phyloP scores from a whole-genome alignment of 2,888 invertebrate species.

The Drosophila tripunctata region DNA sequence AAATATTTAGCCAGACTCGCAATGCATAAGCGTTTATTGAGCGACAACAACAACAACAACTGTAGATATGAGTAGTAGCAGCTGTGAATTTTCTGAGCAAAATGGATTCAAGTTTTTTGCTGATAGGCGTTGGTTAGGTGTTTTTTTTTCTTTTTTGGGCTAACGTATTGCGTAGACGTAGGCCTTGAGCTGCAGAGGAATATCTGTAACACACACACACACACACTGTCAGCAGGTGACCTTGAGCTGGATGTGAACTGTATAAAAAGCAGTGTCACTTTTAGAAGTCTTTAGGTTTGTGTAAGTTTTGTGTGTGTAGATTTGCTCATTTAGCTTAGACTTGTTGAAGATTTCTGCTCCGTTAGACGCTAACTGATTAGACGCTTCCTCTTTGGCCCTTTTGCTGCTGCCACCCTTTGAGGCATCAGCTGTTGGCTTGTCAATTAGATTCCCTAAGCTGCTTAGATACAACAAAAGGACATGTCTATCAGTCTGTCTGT shows the following conservation, averaged over 20 bases:
- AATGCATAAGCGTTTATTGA: slow-evolving; percentile 59
- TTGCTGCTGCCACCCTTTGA: not conserved
- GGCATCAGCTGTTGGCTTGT: slow-evolving; percentile 7
- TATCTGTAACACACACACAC: slow-evolving; percentile 25
- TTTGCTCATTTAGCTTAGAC: slow-evolving; percentile 16
- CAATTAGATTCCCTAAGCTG: slow-evolving; percentile 4
- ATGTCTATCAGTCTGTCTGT: not conserved
- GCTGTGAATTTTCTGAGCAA: slow-evolving; percentile 26
- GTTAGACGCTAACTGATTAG: too few species aligned
- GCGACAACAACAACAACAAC: slow-evolving; percentile 35
- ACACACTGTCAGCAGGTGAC: slow-evolving; percentile 65
- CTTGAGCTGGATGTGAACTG: slow-evolving; percentile 63
- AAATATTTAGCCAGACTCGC: slow-evolving; percentile 75
- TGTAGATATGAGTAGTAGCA: slow-evolving; percentile 6
- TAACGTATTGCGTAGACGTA: slow-evolving; percentile 15
- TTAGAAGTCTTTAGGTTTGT: slow-evolving; percentile 9
- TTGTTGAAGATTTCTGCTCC: too few species aligned
- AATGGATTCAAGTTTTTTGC: slow-evolving; percentile 28
- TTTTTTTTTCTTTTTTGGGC: too few species aligned
- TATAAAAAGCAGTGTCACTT: slow-evolving; percentile 32
- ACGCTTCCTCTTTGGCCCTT: too few species aligned
- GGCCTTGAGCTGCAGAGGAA: slow-evolving; percentile 4
- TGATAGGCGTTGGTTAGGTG: slow-evolving; percentile 26
- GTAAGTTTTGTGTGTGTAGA: slow-evolving; percentile 14
- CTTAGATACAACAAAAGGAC: not conserved